phyloP scores from a whole-genome alignment of 2,113 vertebrate species.

The Daphoenositta chrysoptera region DNA sequence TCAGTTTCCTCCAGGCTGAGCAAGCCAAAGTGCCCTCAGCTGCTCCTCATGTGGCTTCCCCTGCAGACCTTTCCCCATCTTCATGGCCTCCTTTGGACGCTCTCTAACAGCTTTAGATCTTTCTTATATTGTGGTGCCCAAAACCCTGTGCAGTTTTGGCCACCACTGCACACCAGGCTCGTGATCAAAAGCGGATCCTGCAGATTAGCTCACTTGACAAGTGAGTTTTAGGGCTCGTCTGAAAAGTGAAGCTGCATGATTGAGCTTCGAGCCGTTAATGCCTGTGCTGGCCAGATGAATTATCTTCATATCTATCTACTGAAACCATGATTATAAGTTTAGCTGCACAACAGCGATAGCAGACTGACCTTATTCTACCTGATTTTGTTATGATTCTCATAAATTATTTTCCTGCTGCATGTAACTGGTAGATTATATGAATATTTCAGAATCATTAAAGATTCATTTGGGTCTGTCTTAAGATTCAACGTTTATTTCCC shows the following conservation, averaged over 20 bases:
- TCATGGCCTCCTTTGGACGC: not conserved
- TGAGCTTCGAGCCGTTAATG: not conserved
- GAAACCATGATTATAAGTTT: not conserved
- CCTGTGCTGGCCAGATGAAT: not conserved
- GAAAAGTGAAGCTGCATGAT: not conserved
- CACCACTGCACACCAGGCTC: accelerated
- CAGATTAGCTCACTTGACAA: not conserved
- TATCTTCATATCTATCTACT: not conserved
- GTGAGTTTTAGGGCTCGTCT: not conserved
- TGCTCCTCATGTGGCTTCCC: not conserved
- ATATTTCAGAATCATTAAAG: not conserved
- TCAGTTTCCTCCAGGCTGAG: not conserved
- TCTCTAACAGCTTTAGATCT: not conserved
- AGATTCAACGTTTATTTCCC: not conserved
- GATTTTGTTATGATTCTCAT: not conserved
- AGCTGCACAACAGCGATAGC: not conserved
- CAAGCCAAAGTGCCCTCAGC: not conserved
- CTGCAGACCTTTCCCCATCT: not conserved
- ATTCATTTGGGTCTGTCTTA: not conserved
- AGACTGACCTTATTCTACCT: not conserved
- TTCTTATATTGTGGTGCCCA: not conserved
- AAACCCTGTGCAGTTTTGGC: not conserved
- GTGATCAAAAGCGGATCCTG: not conserved
- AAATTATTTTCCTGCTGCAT: not conserved
- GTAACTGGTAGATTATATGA: not conserved